phyloP scores from a whole-genome alignment of 2,797 vertebrate genomes.

The Muscicapa striata region DNA sequence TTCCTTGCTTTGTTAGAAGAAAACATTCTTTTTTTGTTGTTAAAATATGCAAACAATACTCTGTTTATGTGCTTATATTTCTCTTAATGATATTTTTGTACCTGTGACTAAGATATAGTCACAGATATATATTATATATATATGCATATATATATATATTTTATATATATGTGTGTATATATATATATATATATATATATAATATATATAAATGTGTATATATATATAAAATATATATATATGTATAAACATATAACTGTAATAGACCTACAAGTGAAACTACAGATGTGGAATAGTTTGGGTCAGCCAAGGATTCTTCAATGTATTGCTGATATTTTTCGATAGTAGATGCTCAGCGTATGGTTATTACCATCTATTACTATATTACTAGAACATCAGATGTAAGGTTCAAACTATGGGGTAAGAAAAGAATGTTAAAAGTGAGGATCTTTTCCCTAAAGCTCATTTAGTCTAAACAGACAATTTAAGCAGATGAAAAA shows the following conservation, averaged over 20 bases:
- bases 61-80: background rate
- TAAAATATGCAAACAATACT: background rate
- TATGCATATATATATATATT: no score
- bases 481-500: background rate
- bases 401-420: background rate
- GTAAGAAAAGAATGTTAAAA: background rate
- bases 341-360: no score
- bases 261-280: background rate
- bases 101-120: fast-evolving
- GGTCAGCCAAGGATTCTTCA: background rate
- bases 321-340: background rate
- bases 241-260: no score
- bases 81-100: background rate
- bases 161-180: no score
- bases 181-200: no score
- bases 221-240: no score
- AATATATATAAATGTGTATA: no score
- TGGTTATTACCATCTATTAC: background rate
- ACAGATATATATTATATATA: no score
- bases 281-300: background rate
- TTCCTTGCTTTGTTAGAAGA: background rate
- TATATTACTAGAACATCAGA: background rate
- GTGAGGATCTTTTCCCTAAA: background rate
- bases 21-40: background rate
- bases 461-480: background rate